These are phyloP conservation scores for Bryconaethiops microstoma DNA, from an alignment of 2,797 vertebrate genomes.

Conservation along the genomic window DNA sequence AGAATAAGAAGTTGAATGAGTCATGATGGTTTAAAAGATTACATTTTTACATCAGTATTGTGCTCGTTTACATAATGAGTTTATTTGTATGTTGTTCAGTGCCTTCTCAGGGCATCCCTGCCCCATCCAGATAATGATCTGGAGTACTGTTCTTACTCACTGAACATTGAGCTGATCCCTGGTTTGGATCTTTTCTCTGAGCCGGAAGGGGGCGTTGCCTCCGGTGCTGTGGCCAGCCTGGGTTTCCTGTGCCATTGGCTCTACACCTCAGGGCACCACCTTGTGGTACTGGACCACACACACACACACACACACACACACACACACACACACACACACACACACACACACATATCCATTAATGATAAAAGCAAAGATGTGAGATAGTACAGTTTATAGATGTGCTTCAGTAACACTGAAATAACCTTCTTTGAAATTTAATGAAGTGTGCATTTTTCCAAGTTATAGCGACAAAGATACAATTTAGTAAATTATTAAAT, in stretches of 20 bases:
- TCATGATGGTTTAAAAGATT: background rate
- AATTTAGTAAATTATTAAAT: too few species aligned
- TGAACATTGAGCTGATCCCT: slow-evolving; percentile 82
- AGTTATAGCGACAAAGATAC: too few species aligned
- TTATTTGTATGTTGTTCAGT: slow-evolving; percentile 70
- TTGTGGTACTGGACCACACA: slow-evolving; percentile 79
- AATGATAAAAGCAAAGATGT: background rate
- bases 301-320: background rate
- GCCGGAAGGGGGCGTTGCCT: slow-evolving; percentile 75
- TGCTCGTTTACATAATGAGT: background rate
- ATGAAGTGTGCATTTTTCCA: too few species aligned
- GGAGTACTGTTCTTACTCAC: slow-evolving; percentile 81
- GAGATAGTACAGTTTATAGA: too few species aligned
- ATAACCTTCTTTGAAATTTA: too few species aligned
- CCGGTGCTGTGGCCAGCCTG: slow-evolving; percentile 80
- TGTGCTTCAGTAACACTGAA: too few species aligned
- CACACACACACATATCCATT: background rate
- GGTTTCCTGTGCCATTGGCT: slow-evolving; percentile 88
- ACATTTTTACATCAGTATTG: background rate
- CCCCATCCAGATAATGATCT: slow-evolving; percentile 81
- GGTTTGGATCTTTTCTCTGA: slow-evolving; percentile 90
- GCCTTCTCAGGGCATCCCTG: slow-evolving; percentile 85
- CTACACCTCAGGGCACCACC: slow-evolving; percentile 81
- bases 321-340: background rate
- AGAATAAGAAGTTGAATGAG: background rate